Base-by-base conservation (phyloP, 2,888 invertebrate species). In the Amblyteles armatorius region DNA sequence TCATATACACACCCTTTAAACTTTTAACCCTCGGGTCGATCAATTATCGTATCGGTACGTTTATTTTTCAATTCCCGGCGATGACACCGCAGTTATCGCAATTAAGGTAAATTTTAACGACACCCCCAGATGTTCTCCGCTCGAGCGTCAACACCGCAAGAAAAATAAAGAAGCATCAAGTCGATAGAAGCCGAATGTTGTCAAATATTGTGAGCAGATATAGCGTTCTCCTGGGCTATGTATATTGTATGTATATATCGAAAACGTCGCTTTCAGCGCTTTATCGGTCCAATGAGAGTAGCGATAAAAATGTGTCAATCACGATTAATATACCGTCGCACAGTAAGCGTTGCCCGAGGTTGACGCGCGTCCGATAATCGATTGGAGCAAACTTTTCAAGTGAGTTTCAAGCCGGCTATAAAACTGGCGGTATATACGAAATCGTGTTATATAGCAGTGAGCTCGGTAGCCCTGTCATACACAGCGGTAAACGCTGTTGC, bases 291-390 rank as follows among this genome's bases (percentile, higher is more conserved):
- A 72, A 73, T 40, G 68, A 72, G 50, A 44, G 29, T 19, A 40
- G 22, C 77, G 77, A 81, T 77, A 73, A 77, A 83, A 77, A 73
- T 84, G 60, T 50, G 77, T 80, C 80, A 77, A 81, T 80, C 73
- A 73, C 48, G 57, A 81, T 80, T 73, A 81, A 84, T 81, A 65
- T 40, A 67, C 48, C 36, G 50, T 36, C 40, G 55, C 44, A 16
- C 44, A 48, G 44, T 48, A 48, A 48, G 44, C 44, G 44, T 48
- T 33, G 22, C 40, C 63, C 67, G 76, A 60, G 33, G 29, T 48
- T 36, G 72, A 29, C 72, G 77, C 63, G 16, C 22, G 29, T n/a
- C 44, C 52, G 77, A 73, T 81, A 80, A 73, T 76, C 73, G 84
- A 84, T 84, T 33, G 74, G 19, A 33, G 19, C 4, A 11, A 52